Base-by-base conservation (phyloP, 2,797 vertebrate genomes). In the Cossypha heuglini region DNA sequence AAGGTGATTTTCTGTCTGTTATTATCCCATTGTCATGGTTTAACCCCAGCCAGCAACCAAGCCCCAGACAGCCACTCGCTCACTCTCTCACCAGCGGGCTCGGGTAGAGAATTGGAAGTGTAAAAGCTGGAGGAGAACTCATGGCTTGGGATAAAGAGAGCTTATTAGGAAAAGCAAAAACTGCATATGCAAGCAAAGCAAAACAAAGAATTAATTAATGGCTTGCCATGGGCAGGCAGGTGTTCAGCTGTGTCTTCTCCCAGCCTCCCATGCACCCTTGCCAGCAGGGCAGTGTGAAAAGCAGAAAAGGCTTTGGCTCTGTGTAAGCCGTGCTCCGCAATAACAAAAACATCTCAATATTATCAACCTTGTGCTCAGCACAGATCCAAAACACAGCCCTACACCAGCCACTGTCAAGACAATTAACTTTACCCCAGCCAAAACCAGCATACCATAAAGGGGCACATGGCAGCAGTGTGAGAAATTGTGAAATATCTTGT, bases 11-110 rank as follows among this genome's bases (percentile, higher is more conserved):
- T 79, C 64, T 58, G 17, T 31, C 11, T 5, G 0, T 79, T 86
- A 21, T 2, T 83, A 26, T 67, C 25, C 33, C 6, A 2, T 28
- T 72, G 26, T 66, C 1, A 0, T 72, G 46, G 18, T 42, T 90
- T 52, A 59, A 52, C 5, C 33, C 22, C 40, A 78, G 52, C 33
- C 31, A 66, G 31, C 26, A 59, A 6, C 26, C 31, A 52, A 46
- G 16, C 33, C 17, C 15, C 38, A 24, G 4, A 22, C 18, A 59
- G 35, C 58, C 1, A 0, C 22, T 59, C 0, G 0, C 21, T 59
- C 26, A 58, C 16, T 59, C 11, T 38, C 31, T 6, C 13, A 59
- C 33, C 35, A 25, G 26, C 0, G 0, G 26, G 33, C 48, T 6
- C 7, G 10, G 46, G 16, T 31, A n/a, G 40, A 54, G 26, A 84